Conservation (phyloP, 2,113 vertebrate species). For the Nothocercus nigrocapillus region DNA sequence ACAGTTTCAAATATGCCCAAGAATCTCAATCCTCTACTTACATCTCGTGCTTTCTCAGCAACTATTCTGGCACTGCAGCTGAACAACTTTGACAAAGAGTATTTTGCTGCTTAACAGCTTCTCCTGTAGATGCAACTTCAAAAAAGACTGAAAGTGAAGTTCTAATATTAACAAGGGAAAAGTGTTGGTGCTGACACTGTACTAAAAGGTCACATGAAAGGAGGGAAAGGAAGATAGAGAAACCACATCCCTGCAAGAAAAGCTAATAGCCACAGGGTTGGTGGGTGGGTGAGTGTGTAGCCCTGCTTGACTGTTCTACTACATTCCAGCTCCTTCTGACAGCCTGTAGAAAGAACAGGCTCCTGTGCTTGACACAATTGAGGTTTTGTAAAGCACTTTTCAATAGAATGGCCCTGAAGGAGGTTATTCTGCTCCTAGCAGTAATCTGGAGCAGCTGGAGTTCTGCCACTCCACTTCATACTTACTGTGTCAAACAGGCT, state of each 20-base stretch:
- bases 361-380: accelerated
- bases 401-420: not conserved
- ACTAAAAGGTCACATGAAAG: not conserved
- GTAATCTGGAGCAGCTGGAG: not conserved
- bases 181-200: not conserved
- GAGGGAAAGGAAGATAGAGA: no score
- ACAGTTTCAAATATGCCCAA: not conserved
- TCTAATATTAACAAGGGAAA: not conserved
- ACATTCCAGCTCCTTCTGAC: not conserved
- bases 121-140: not conserved
- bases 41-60: not conserved
- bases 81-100: not conserved
- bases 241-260: not conserved
- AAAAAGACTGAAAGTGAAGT: not conserved
- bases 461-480: not conserved
- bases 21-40: not conserved
- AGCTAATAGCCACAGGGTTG: not conserved
- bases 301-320: not conserved
- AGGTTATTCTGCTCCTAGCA: not conserved
- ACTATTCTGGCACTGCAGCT: not conserved
- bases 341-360: not conserved
- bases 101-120: not conserved
- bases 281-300: not conserved
- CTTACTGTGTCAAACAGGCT: not conserved
- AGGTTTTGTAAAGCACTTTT: not conserved